Base-by-base conservation (phyloP, 1,140 invertebrate species). In the Megathymus violae region DNA sequence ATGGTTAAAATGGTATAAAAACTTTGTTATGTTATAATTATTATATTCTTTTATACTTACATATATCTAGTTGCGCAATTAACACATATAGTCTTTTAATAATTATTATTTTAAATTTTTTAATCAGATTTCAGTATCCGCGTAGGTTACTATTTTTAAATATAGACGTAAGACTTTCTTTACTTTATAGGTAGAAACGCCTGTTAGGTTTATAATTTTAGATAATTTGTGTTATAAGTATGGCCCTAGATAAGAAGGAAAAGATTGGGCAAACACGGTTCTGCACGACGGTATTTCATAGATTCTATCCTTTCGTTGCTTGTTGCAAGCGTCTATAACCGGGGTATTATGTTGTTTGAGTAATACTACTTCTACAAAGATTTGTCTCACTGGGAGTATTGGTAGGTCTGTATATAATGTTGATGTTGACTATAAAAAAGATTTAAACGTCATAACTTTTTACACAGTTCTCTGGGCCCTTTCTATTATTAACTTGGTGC, bases 161-260 rank as follows among this genome's bases (percentile, higher is more conserved):
- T 46, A 22, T 22, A 22, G 1, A 46, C 22, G 43, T 5, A 46
- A 0, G 4, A 46, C 1, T 11, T 22, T 46, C n/a, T 46, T 46
- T 46, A 46, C 1, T 10, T 11, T 11, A 22, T 46, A 46, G n/a
- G n/a, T 3, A 11, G 19, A 25, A 13, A n/a, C n/a, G 2, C n/a
- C 6, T 46, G 13, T 46, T n/a, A 25, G n/a, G 4, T 5, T 36
- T 17, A 48, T 48, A 14, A 1, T 25, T 48, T 48, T 48, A 14
- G 46, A 48, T 13, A 48, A 27, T 48, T 48, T 48, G 9, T 48
- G 31, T 3, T 48, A 48, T 31, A 16, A 6, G 25, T 48, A 48
- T 10, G 46, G 46, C 1, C 46, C 46, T 31, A 25, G 13, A n/a
- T 31, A 48, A 14, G 14, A 10, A 10, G 19, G 10, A 2, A 15